These are phyloP conservation scores for Congeria kusceri DNA, from an alignment of 2,888 invertebrate species.

Conservation along the genomic window DNA sequence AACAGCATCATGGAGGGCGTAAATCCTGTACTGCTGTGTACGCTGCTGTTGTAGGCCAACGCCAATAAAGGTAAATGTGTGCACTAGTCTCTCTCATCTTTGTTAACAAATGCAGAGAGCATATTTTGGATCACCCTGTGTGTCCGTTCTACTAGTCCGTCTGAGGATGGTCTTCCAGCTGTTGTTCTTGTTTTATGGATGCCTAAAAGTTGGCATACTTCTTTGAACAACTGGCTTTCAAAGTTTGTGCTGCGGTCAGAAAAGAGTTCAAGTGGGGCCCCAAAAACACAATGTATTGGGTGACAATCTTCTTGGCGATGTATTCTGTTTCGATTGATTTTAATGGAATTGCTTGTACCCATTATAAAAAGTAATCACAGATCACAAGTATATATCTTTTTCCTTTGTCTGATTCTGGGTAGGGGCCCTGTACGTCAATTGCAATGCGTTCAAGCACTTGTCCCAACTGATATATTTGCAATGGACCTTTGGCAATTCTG, in stretches of 20 bases:
- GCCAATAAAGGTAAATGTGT: slow-evolving; percentile 34
- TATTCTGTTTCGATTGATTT: slow-evolving; percentile 16
- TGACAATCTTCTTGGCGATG: slow-evolving; percentile 33
- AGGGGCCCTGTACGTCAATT: slow-evolving; percentile 41
- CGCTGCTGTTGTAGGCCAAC: slow-evolving; percentile 38
- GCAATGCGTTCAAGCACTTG: slow-evolving; percentile 34
- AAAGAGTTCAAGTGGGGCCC: slow-evolving; percentile 31
- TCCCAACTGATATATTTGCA: slow-evolving; percentile 36
- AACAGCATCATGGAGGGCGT: slow-evolving; percentile 16
- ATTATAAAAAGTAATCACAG: slow-evolving; percentile 44
- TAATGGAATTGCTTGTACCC: slow-evolving; percentile 40
- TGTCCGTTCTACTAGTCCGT: slow-evolving; percentile 36
- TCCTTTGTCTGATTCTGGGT: slow-evolving; percentile 16
- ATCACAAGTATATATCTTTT: slow-evolving; percentile 43
- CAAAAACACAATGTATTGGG: slow-evolving; percentile 36
- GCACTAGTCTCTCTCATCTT: slow-evolving; percentile 47
- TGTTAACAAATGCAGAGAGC: slow-evolving; percentile 33
- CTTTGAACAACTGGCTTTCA: slow-evolving; percentile 35
- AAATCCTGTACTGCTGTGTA: slow-evolving; percentile 36
- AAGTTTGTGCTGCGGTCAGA: slow-evolving; percentile 37
- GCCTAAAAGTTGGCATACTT: slow-evolving; percentile 29
- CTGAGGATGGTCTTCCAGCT: slow-evolving; percentile 1
- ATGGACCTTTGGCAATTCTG: slow-evolving; percentile 24
- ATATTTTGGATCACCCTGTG: slow-evolving; percentile 33
- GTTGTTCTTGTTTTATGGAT: slow-evolving; percentile 39